Conservation (phyloP, 2,888 invertebrate species). For the Orgyia antiqua region DNA sequence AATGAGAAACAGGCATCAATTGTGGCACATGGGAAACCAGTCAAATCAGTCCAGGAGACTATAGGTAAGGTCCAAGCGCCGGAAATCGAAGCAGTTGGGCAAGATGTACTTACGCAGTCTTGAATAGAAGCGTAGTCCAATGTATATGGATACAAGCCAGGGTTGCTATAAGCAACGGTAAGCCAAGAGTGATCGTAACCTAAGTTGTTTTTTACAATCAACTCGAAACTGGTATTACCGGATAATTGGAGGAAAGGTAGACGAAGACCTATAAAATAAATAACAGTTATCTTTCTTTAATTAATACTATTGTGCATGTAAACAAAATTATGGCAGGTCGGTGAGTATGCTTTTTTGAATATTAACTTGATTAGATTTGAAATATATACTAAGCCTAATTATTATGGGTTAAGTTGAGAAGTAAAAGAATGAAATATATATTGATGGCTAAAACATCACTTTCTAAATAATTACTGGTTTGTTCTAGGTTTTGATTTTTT, state of each 20-base stretch:
- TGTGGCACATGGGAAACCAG: constrained; percentile 73
- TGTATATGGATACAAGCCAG: constrained; percentile 83
- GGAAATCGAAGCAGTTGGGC: constrained; percentile 76
- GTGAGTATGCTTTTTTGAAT: no score
- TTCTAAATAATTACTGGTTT: no score
- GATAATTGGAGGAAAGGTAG: constrained; percentile 77
- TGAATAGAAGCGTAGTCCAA: constrained; percentile 78
- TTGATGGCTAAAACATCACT: no score
- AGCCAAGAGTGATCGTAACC: constrained; percentile 82
- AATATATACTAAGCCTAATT: no score
- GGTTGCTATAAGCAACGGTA: constrained; percentile 48
- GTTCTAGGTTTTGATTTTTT: no score
- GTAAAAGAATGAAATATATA: no score
- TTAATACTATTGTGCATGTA: no score
- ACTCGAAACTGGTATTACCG: constrained; percentile 77
- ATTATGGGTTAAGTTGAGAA: no score
- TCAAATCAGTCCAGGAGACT: constrained; percentile 69
- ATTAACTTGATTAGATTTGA: no score
- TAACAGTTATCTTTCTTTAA: no score
- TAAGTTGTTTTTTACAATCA: constrained; percentile 69
- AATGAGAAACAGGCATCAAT: constrained; percentile 69
- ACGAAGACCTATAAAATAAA: constrained; percentile 53
- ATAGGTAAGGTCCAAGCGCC: constrained; percentile 84
- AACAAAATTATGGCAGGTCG: no score
- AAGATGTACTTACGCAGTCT: constrained; percentile 75